Evolutionary conservation across 2,888 invertebrate genomes (phyloP).

Genomic region (Folsomia manolachei): DNA sequence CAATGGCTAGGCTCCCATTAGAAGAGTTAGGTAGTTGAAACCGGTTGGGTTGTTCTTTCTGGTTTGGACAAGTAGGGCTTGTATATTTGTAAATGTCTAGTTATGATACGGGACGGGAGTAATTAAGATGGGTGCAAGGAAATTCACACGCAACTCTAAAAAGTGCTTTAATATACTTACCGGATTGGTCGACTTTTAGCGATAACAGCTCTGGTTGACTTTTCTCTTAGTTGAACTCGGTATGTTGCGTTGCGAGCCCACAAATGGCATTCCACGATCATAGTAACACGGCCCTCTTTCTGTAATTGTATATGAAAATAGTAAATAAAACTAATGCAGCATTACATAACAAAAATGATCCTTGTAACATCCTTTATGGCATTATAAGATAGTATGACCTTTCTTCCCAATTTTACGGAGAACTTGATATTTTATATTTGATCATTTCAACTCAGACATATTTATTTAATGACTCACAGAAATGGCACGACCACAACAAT

Average conservation of each 20-base stretch:
- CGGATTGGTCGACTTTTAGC: constrained; percentile 45
- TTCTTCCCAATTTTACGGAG: too few relatives aligned
- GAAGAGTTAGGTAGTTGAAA: not conserved
- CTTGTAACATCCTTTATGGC: too few relatives aligned
- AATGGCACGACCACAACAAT: too few relatives aligned
- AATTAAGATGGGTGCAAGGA: constrained; percentile 12
- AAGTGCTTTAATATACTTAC: constrained; percentile 22
- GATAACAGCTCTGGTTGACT: constrained; percentile 32
- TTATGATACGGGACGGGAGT: constrained; percentile 3
- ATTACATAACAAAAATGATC: too few relatives aligned
- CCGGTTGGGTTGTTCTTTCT: not conserved
- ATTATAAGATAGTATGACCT: too few relatives aligned
- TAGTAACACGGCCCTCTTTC: constrained; percentile 44
- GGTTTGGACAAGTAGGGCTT: constrained; percentile 8
- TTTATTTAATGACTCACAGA: too few relatives aligned
- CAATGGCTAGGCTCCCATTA: not conserved
- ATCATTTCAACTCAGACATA: too few relatives aligned
- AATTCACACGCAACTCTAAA: constrained; percentile 14
- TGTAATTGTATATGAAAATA: constrained; percentile 21
- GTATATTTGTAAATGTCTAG: constrained; percentile 12
- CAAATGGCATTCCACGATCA: constrained; percentile 45
- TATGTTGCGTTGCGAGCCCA: constrained; percentile 48
- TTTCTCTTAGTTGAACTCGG: constrained; percentile 43
- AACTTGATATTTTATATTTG: too few relatives aligned
- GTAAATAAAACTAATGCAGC: too few relatives aligned